Evolutionary conservation across 1,140 invertebrate species (phyloP), one percentile per base, ranked within the genome.

Genomic region (Rhyzopertha dominica): DNA sequence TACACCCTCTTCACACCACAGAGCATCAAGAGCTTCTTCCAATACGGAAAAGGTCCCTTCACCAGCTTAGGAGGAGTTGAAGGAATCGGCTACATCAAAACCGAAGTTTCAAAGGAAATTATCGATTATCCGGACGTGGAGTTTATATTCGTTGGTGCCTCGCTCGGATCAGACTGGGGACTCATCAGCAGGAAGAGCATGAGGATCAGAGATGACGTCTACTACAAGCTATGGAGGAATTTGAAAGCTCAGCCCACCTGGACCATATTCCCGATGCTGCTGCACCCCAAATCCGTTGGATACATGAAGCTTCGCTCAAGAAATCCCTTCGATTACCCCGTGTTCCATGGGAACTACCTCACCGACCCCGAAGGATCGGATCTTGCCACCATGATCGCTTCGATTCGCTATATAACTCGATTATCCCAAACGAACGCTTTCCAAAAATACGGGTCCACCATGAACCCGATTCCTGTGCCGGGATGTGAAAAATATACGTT

Each of bases 271-370:
- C 79, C 84, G 0, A 83, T 87, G 67, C 59, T 87, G 0, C 73
- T 87, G 18, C 74, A 83, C 61, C 87, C 90, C 0, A 77, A 82
- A 61, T 87, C 84, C 1, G 69, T 76, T 39, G 89, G 89, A 2
- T 73, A 73, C 13, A 46, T 92, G 2, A 74, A 70, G 49, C 63
- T 92, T 1, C 70, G 65, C 44, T 78, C 78, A 4, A 79, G 71
- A 7, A 78, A 95, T 70, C 90, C 90, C 0, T 75, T 78, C 16
- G 74, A 82, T 7, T 74, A 79, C 26, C 80, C 80, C 2, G 65
- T 85, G 26, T 59, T 89, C 3, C 80, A 81, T 8, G 82, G 77
- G 0, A 74, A 62, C 72, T 78, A 43, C 71, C 78, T 5, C 68
- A 83, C 28, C 69, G 75, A 50, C 63, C 85, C 18, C 61, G 39